phyloP scores from a whole-genome alignment of 2,888 invertebrate genomes.

The Xylophagus ater region DNA sequence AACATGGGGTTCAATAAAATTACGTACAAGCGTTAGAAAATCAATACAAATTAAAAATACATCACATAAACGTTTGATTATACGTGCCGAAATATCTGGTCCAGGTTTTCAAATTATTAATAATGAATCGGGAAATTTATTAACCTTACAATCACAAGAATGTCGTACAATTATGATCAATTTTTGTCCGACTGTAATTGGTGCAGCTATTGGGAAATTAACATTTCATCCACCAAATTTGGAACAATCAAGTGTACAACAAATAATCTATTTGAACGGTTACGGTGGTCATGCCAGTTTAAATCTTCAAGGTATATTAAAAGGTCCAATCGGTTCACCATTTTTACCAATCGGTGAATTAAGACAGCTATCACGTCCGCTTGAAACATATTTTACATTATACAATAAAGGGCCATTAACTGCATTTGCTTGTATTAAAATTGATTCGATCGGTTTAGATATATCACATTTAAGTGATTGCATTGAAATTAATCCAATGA shows the following conservation, averaged over 20 bases:
- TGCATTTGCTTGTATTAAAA: slow-evolving; percentile 39
- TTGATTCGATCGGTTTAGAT: slow-evolving; percentile 27
- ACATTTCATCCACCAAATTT: slow-evolving; percentile 42
- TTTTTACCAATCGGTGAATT: slow-evolving; percentile 48
- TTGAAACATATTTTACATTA: slow-evolving; percentile 42
- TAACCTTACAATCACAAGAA: slow-evolving; percentile 45
- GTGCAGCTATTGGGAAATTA: slow-evolving; percentile 44
- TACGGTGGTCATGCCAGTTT: slow-evolving; percentile 48
- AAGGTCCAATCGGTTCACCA: slow-evolving; percentile 46
- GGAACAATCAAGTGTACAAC: not conserved
- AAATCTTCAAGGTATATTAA: slow-evolving; percentile 41
- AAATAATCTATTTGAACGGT: slow-evolving; percentile 39
- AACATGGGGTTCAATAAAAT: slow-evolving; percentile 48
- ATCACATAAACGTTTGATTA: slow-evolving; percentile 44
- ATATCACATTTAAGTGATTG: slow-evolving; percentile 29
- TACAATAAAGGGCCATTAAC: slow-evolving; percentile 46
- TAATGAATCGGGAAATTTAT: slow-evolving; percentile 32
- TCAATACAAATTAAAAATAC: slow-evolving; percentile 48
- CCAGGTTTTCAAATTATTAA: slow-evolving; percentile 39
- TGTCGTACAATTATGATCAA: slow-evolving; percentile 44
- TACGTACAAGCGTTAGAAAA: slow-evolving; percentile 43
- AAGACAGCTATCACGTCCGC: slow-evolving; percentile 35
- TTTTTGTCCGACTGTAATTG: slow-evolving; percentile 46
- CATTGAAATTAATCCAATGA: slow-evolving; percentile 37
- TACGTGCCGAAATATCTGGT: slow-evolving; percentile 42